Base-by-base conservation (phyloP, 2,113 vertebrate genomes). In the Actenoides hombroni region DNA sequence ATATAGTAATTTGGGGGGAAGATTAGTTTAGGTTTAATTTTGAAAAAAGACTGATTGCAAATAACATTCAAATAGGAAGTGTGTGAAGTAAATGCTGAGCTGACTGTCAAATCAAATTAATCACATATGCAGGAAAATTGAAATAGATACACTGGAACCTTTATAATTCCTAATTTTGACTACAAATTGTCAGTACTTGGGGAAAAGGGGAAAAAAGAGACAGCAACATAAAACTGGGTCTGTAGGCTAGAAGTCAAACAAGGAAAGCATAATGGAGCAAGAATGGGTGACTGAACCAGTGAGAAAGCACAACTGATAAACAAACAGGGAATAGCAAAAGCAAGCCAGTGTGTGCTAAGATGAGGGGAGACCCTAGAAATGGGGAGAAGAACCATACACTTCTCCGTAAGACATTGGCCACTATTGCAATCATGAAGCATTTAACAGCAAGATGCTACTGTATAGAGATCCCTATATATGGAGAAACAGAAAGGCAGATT, bases 101-200 rank as follows among this genome's bases (percentile, higher is more conserved):
- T 86, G 13, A 94, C 83, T 75, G 29, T 46, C 48, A 81, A 93
- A 78, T 75, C 31, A 82, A 92, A 61, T 69, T 65, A 81, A 40
- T 68, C 15, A 17, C 5, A 24, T 40, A 31, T 28, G 39, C 42
- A 69, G 61, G 49, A 73, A 71, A 75, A 91, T 9, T 51, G 35
- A 65, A 67, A 67, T 11, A 67, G 39, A 59, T 61, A 61, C 35
- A 40, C 4, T 33, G 8, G 2, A 51, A 83, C 74, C 23, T 51
- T 61, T 4, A 7, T 56, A 83, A 69, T 61, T 82, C 24, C 4
- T 60, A 31, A 71, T 70, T 82, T 91, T 10, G 2, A 21, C 26
- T 75, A 40, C 24, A 85, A 48, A 82, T 77, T 59, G 7, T 35
- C 37, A 54, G 16, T 77, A 59, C 17, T 79, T 5, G 4, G 19